Evolutionary conservation across 1,140 invertebrate genomes (phyloP), one percentile per base, ranked within the genome.

Genomic region (Drosophila navojoa): DNA sequence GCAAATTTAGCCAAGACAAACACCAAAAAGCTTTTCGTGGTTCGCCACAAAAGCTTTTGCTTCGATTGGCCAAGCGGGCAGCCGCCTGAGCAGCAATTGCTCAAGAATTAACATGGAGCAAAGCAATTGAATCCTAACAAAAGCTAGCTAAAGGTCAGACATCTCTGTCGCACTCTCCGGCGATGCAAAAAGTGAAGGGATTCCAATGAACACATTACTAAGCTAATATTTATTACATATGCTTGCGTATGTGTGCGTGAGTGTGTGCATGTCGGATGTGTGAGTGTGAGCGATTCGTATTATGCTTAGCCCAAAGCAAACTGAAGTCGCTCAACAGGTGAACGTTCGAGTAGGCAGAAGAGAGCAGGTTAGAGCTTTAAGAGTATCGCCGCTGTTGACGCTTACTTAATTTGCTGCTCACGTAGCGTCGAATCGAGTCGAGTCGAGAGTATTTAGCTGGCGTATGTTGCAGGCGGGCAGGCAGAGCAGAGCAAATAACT

Each of bases 401-500:
- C 52, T 80, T 60, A 78, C 57, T 84, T 84, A 80, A 85, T 71
- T 71, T 85, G 69, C 81, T 80, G 64, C 81, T 84, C 81, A 84
- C 77, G 81, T 84, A 62, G 25, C 60, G 63, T 53, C 32, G 42
- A 45, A 42, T 47, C 52, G 55, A 35, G 16, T n/a, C 54, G 27
- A 6, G 35, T 52, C 22, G 68, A 71, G 68, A 55, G 59, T 38
- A 38, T 38, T 42, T 54, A 40, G 68, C 59, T 63, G 15, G 42
- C 16, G 67, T 62, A 45, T 70, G 67, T 47, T 70, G 58, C 68
- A 71, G 67, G 59, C 29, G 29, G 42, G 22, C 19, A 5, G 27
- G 47, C 49, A 42, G 66, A 67, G 63, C 27, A 57, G 32, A 40
- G 57, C 49, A 62, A 49, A 47, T 44, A 70, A 70, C 67, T 70